Percentiles rank a stretch among this genome's conserved stretches.
These are phyloP conservation scores for Neosilurus mollespiculum DNA, from an alignment of 2,797 vertebrate genomes.

Conservation along the genomic window DNA sequence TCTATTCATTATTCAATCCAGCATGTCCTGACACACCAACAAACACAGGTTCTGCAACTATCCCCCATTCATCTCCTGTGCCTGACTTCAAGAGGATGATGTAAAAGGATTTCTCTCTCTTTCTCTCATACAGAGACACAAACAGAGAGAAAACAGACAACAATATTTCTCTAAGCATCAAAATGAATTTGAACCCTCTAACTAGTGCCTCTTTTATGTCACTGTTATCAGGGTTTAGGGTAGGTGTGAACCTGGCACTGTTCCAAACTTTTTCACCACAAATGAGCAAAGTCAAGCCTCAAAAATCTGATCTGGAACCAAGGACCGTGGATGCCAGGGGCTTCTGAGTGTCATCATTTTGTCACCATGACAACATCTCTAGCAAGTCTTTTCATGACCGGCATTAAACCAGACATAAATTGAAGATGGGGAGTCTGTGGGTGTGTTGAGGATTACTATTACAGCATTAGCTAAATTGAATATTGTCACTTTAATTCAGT, in stretches of 20 bases:
- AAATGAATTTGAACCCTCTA: neutral
- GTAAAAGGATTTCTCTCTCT: constrained; percentile 41
- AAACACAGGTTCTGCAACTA: constrained; percentile 51
- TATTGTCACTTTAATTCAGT: neutral
- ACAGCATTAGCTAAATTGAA: neutral
- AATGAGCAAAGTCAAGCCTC: neutral
- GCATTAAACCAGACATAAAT: neutral
- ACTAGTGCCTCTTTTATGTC: neutral
- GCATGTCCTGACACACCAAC: constrained; percentile 42
- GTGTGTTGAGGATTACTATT: neutral
- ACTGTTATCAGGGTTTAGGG: neutral
- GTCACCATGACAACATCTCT: constrained; percentile 11
- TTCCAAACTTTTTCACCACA: constrained; percentile 1
- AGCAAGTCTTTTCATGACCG: neutral
- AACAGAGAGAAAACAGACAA: neutral
- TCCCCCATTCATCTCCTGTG: constrained; percentile 70
- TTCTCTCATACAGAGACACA: constrained; percentile 16
- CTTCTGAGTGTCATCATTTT: neutral
- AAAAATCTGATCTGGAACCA: constrained; percentile 5
- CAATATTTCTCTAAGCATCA: neutral
- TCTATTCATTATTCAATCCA: constrained; percentile 72
- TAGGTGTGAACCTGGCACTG: neutral
- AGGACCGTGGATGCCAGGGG: neutral
- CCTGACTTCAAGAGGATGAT: constrained; percentile 60
- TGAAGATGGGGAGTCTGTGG: neutral